Evolutionary conservation across 1,140 invertebrate genomes (phyloP).

Genomic region (Zaprionus nigranus): DNA sequence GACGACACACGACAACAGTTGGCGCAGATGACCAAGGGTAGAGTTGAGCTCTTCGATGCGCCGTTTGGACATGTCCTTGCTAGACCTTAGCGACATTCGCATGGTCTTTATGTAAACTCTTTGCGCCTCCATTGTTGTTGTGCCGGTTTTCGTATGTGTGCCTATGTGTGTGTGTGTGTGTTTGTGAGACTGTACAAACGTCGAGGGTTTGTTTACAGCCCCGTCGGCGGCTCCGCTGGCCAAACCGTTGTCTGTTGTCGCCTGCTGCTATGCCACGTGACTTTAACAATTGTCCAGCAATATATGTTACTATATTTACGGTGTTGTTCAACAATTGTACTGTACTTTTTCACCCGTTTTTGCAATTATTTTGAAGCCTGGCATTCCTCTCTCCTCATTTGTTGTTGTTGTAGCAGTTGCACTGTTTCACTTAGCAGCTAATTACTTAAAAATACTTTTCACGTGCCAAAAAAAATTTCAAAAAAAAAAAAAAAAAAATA

Average conservation of each 20-base stretch:
- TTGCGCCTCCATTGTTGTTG: conserved; percentile 40
- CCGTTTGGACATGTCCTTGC: conserved; percentile 85
- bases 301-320: neutral
- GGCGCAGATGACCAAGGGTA: conserved; percentile 92
- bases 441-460: conserved; percentile 64
- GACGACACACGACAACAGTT: conserved; percentile 94
- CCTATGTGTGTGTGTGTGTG: conserved; percentile 18
- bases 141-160: neutral
- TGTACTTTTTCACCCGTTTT: conserved; percentile 18
- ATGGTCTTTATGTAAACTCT: conserved; percentile 53
- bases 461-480: conserved; percentile 71
- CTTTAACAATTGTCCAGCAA: conserved; percentile 20
- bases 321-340: conserved; percentile 17
- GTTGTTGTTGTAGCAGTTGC: conserved; percentile 63
- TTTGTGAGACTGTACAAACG: conserved; percentile 49
- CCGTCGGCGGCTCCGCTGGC: conserved; percentile 37
- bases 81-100: conserved; percentile 44
- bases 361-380: conserved; percentile 36
- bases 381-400: conserved; percentile 31
- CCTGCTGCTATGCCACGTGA: conserved; percentile 5
- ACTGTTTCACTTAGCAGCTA: conserved; percentile 63
- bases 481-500: conserved; percentile 63
- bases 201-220: conserved; percentile 49
- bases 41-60: conserved; percentile 93
- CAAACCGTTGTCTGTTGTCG: conserved; percentile 7